phyloP scores from a whole-genome alignment of 2,113 vertebrate species.

The Oplegnathus fasciatus region DNA sequence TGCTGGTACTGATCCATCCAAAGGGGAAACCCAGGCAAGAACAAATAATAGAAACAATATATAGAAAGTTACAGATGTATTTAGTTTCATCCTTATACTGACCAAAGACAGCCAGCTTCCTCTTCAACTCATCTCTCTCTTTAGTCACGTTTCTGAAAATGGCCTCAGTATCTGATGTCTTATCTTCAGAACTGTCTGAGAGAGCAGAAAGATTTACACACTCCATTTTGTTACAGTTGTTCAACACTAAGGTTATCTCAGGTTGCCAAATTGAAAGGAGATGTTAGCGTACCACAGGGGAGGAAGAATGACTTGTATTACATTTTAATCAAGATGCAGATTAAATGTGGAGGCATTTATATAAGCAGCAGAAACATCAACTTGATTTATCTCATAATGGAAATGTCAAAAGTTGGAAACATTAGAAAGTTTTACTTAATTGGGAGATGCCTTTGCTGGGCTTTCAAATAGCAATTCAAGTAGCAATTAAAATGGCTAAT shows the following conservation, averaged over 20 bases:
- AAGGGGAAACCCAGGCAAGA: not conserved
- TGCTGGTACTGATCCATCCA: no score
- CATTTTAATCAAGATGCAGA: no score
- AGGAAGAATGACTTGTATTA: no score
- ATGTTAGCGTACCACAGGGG: not conserved
- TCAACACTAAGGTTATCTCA: not conserved
- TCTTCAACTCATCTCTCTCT: constrained; percentile 4
- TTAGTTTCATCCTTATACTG: not conserved
- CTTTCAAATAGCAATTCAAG: no score
- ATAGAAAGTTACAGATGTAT: no score
- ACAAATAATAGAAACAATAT: not conserved
- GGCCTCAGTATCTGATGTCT: not conserved
- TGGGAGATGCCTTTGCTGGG: no score
- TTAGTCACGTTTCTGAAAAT: not conserved
- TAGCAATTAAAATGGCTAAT: no score
- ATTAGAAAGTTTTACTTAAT: no score
- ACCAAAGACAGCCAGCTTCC: not conserved
- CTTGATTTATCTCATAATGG: no score
- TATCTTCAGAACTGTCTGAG: not conserved
- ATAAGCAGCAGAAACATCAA: no score
- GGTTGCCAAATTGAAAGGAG: not conserved
- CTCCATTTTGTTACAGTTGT: not conserved
- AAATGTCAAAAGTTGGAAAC: no score
- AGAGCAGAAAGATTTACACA: not conserved
- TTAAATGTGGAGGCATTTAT: no score